Evolutionary conservation across 2,888 invertebrate genomes (phyloP), one percentile per base, ranked within the genome.

Genomic region (Diarsia brunnea): DNA sequence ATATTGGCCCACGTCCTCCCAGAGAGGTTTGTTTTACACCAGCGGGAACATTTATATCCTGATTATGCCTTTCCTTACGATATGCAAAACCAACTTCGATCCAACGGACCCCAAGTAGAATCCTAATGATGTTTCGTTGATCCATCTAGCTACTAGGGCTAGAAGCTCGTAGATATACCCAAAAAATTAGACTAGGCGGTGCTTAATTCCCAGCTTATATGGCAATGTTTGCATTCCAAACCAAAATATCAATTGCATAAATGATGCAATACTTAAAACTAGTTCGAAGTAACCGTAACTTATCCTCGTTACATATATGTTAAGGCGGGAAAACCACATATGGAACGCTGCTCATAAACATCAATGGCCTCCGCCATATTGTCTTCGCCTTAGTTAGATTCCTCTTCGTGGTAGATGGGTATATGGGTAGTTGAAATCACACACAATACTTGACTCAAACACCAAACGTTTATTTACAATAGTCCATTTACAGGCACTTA

Each of bases 251-350:
- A 78, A 60, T 51, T 31, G 49, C 16, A 55, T 24, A 55, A 77
- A 64, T 68, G 10, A 68, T 45, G 53, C 8, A 11, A 58, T 43
- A 27, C 49, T 69, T 43, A 53, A 74, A 51, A 82, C 79, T 27
- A 53, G 51, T 49, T 21, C 43, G 47, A 66, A 43, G 60, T 47
- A 38, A 21, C 75, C 19, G 24, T 61, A 53, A 47, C 16, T 79
- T 80, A 83, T 80, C 67, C 80, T 78, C 24, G 16, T 80, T 78
- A 47, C 45, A n/a, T 60, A 21, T n/a, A n/a, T n/a, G n/a, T n/a
- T n/a, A n/a, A n/a, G n/a, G n/a, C n/a, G n/a, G n/a, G n/a, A n/a
- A n/a, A n/a, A n/a, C n/a, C n/a, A n/a, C n/a, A n/a, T n/a, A n/a
- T n/a, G n/a, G n/a, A n/a, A n/a, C n/a, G n/a, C n/a, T n/a, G n/a